Evolutionary conservation across 1,140 invertebrate species (phyloP).

Genomic region (Mamestra configurata): DNA sequence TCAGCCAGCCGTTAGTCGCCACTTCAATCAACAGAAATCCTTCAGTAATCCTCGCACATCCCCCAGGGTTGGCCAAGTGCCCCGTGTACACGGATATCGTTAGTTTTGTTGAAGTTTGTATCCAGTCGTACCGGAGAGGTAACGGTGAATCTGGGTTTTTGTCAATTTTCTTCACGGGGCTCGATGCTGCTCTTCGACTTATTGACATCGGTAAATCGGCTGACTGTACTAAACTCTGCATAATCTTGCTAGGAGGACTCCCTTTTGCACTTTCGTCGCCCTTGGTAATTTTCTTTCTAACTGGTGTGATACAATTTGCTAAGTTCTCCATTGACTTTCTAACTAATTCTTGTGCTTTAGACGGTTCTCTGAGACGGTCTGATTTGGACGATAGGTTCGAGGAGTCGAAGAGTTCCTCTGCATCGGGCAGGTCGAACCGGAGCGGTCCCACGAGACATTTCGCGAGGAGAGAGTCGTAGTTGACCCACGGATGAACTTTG

Average conservation of each 20-base stretch:
- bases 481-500: conserved; percentile 98
- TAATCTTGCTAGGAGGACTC: conserved; percentile 82
- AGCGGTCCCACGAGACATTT: conserved; percentile 96
- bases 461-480: conserved; percentile 96
- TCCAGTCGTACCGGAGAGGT: conserved; percentile 90
- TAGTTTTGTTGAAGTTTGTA: conserved; percentile 90
- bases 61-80: conserved; percentile 88
- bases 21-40: conserved; percentile 81
- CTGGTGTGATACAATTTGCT: conserved; percentile 85
- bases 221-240: conserved; percentile 84
- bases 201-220: conserved; percentile 83
- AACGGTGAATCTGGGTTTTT: conserved; percentile 72
- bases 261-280: conserved; percentile 80
- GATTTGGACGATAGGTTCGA: conserved; percentile 75
- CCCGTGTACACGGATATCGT: conserved; percentile 90
- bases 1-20: conserved; percentile 79
- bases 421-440: conserved; percentile 82
- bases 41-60: conserved; percentile 75
- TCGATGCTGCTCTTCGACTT: conserved; percentile 78
- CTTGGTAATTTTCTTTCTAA: conserved; percentile 83
- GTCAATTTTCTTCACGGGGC: conserved; percentile 69
- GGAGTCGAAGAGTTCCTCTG: conserved; percentile 85
- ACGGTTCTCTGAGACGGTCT: conserved; percentile 80
- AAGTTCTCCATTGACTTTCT: conserved; percentile 87
- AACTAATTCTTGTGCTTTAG: conserved; percentile 85